phyloP scores from a whole-genome alignment of 1,140 invertebrate genomes.

The Drosophila littoralis region DNA sequence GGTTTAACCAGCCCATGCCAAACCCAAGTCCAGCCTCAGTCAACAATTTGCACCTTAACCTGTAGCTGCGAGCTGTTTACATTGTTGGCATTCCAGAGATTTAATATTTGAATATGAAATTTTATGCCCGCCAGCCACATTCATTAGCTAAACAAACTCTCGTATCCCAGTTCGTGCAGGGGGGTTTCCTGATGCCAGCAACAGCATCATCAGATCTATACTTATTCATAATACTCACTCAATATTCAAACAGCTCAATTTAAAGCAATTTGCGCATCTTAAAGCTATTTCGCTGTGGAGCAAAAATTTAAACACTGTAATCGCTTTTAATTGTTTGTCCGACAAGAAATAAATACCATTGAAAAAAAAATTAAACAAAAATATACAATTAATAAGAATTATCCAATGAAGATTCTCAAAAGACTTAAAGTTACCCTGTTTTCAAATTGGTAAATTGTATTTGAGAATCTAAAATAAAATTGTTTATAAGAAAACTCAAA shows the following conservation, averaged over 20 bases:
- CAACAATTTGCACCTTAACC: constrained; percentile 37
- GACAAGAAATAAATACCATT: constrained; percentile 21
- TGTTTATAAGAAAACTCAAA: too few relatives aligned
- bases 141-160: constrained; percentile 49
- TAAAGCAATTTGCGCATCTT: constrained; percentile 47
- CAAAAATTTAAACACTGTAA: constrained; percentile 31
- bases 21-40: not conserved
- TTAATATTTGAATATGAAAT: constrained; percentile 39
- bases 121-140: constrained; percentile 26
- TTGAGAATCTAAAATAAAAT: too few relatives aligned
- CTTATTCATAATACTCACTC: constrained; percentile 27
- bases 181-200: constrained; percentile 30
- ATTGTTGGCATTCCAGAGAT: constrained; percentile 44
- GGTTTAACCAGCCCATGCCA: not conserved
- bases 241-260: constrained; percentile 45
- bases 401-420: not conserved
- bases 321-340: constrained; percentile 42
- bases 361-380: constrained; percentile 1
- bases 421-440: constrained; percentile 1
- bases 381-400: constrained; percentile 11
- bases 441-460: too few relatives aligned
- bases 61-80: constrained; percentile 31
- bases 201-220: constrained; percentile 10
- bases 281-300: constrained; percentile 34
- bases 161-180: constrained; percentile 3